phyloP scores from a whole-genome alignment of 2,888 invertebrate genomes.

The Timema podura region DNA sequence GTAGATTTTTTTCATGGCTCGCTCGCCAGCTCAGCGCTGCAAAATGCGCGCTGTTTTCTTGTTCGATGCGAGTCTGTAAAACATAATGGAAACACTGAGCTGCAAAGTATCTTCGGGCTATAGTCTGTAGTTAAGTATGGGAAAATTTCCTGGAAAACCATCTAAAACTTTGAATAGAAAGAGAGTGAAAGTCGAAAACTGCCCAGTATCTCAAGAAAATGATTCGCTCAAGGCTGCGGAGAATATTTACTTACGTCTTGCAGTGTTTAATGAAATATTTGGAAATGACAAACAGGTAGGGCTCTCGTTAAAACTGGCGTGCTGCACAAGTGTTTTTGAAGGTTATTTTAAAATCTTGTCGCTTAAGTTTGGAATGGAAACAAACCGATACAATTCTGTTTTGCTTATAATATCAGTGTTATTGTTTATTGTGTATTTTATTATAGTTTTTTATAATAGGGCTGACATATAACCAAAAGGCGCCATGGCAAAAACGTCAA shows the following conservation, averaged over 20 bases:
- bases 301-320: background rate
- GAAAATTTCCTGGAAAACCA: slow-evolving; percentile 85
- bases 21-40: slow-evolving; percentile 23
- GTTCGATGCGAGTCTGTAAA: slow-evolving; percentile 24
- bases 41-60: slow-evolving; percentile 27
- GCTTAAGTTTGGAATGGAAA: background rate
- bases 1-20: slow-evolving; percentile 15
- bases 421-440: background rate
- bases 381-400: too few relatives aligned
- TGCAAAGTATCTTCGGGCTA: slow-evolving; percentile 20
- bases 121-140: slow-evolving; percentile 51
- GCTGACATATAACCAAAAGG: background rate
- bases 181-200: slow-evolving; percentile 74
- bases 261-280: slow-evolving; percentile 44
- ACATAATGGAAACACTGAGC: slow-evolving; percentile 28
- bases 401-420: background rate
- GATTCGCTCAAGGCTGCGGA: slow-evolving; percentile 49
- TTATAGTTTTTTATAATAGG: background rate
- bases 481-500: too few relatives aligned
- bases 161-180: slow-evolving; percentile 82
- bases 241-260: slow-evolving; percentile 47
- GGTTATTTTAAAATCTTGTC: background rate
- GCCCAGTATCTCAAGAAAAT: slow-evolving; percentile 49
- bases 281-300: slow-evolving; percentile 45
- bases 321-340: too few relatives aligned